Base-by-base conservation (phyloP, 2,888 invertebrate species). In the Lasius fuliginosus region DNA sequence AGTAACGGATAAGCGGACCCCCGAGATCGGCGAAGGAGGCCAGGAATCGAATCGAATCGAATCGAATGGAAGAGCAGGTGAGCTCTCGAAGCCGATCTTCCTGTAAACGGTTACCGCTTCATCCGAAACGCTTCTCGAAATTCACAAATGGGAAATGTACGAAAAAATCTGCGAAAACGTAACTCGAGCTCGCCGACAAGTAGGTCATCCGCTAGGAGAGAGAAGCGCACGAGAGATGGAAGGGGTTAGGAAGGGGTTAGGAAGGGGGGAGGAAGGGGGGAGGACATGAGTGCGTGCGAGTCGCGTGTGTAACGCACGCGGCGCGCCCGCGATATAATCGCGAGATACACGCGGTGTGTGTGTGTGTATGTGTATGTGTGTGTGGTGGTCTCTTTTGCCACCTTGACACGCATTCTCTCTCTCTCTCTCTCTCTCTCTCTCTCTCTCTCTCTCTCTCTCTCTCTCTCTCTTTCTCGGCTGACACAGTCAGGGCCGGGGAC, bases 401-500 rank as follows among this genome's bases (percentile, higher is more conserved):
- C 94, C 94, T 94, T 94, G 94, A 94, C 94, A 94, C 92, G 92
- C 90, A 93, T 94, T 92, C 90, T 85, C 90, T 84, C 86, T 33
- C 23, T 23, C 23, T 23, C 23, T 23, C 23, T 23, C 23, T 23
- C 23, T 92, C 90, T 92, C 90, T 85, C 90, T 84, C 86, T 33
- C 23, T 23, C 23, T 23, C 23, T 23, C 23, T 23, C 23, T 23
- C 23, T 92, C 90, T n/a, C n/a, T n/a, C n/a, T n/a, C n/a, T n/a
- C n/a, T n/a, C n/a, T n/a, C n/a, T n/a, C n/a, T n/a, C n/a, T 85
- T 90, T 84, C 86, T 33, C 49, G 46, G 83, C 82, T 86, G 83
- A 86, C 90, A 88, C 90, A 89, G 91, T 91, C 92, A 92, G 90
- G 91, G 91, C 89, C 91, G 90, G 87, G 91, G 87, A 86, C 88